phyloP scores from a whole-genome alignment of 1,140 invertebrate species.

The Drosophila saltans region DNA sequence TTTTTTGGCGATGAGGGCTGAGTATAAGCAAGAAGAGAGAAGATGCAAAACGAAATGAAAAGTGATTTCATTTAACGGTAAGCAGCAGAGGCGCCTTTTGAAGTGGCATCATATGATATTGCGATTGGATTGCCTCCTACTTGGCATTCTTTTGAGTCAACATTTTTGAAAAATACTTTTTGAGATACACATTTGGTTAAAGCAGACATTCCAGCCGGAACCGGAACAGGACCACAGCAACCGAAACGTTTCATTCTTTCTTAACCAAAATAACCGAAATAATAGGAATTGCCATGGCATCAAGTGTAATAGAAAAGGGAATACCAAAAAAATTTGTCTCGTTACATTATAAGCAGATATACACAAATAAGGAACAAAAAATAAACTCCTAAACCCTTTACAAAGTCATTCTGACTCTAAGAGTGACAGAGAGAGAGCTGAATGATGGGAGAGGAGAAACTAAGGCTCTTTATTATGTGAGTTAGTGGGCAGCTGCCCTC shows the following conservation, averaged over 20 bases:
- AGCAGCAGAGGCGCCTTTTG: conserved; percentile 58
- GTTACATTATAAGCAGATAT: too few relatives aligned
- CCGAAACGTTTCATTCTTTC: too few relatives aligned
- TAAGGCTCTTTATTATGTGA: not conserved
- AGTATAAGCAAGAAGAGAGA: not conserved
- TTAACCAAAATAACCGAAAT: too few relatives aligned
- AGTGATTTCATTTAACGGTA: conserved; percentile 81
- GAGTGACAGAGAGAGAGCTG: conserved; percentile 14
- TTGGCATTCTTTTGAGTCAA: conserved; percentile 42
- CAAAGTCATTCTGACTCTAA: not conserved
- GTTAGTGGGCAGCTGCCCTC: not conserved
- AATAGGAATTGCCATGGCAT: too few relatives aligned
- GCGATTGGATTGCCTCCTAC: conserved; percentile 15
- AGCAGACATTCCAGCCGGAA: not conserved
- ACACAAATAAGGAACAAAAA: too few relatives aligned
- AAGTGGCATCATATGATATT: conserved; percentile 59
- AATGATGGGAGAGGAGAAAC: not conserved
- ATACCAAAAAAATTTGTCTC: too few relatives aligned
- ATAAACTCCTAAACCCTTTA: too few relatives aligned
- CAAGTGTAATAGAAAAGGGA: too few relatives aligned
- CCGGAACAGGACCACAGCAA: not conserved
- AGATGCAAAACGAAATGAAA: conserved; percentile 63
- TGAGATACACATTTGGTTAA: not conserved
- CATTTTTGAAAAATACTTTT: not conserved
- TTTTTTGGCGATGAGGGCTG: conserved; percentile 42